Evolutionary conservation across 23 tunicate genomes (phyloP).

Genomic region (Halocynthia aurantium): DNA sequence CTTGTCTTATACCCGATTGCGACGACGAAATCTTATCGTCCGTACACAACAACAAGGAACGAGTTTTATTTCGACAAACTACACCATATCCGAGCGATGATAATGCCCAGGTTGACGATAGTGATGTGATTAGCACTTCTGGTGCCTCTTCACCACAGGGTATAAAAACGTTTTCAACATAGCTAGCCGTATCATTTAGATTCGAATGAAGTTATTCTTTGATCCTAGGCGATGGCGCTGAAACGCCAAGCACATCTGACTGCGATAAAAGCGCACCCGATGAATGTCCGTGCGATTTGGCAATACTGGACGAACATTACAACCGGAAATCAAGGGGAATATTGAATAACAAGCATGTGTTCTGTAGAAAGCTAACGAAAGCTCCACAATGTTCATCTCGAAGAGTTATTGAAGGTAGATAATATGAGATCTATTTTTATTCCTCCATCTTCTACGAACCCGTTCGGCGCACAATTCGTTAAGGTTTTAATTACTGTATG

Average conservation of each 20-base stretch:
- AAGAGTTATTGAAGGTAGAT: background rate
- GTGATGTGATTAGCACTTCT: conserved; percentile 32
- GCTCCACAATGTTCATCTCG: background rate
- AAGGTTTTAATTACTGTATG: no score
- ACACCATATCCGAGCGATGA: conserved; percentile 46
- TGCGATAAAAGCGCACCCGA: background rate
- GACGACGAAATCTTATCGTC: conserved; percentile 5
- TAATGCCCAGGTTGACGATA: conserved; percentile 10
- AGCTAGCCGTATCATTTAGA: no score
- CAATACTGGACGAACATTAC: background rate
- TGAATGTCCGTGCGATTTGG: background rate
- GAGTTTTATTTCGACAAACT: conserved; percentile 2
- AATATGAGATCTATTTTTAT: no score
- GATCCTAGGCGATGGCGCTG: background rate
- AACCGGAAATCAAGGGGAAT: background rate
- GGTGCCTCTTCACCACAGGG: background rate
- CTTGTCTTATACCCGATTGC: background rate
- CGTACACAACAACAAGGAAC: background rate
- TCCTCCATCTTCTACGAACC: no score
- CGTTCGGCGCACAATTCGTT: no score
- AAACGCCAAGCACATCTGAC: conserved; percentile 19
- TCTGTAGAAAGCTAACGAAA: background rate
- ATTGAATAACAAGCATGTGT: background rate
- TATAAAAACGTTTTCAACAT: no score
- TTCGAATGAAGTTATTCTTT: background rate